A percentile compares a stretch with the other conserved stretches of the same genome.
phyloP scores from a whole-genome alignment of 2,113 vertebrate genomes.

The Mionectes macconnelli region DNA sequence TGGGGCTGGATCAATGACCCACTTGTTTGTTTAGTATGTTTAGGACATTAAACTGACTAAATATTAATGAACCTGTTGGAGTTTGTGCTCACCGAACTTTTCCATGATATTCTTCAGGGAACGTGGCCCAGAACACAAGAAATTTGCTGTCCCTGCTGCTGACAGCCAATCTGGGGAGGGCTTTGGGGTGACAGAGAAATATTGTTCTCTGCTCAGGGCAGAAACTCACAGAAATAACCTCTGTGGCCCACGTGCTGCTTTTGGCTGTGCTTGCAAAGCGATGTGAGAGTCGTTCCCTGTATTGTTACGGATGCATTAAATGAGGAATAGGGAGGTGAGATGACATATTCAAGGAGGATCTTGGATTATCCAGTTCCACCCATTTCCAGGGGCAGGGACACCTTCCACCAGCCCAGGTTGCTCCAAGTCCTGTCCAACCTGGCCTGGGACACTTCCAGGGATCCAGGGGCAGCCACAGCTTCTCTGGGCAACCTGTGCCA shows the following conservation, averaged over 20 bases:
- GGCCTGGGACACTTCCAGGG: not conserved
- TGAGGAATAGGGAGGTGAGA: not conserved
- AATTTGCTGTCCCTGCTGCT: not conserved
- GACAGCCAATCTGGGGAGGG: not conserved
- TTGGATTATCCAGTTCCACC: accelerated
- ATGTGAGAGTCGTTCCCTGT: not conserved
- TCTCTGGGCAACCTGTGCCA: not conserved
- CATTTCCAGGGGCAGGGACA: not conserved
- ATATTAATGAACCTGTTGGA: slow-evolving; percentile 40
- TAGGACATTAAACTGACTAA: not conserved
- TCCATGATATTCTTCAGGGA: not conserved
- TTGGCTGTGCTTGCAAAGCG: not conserved
- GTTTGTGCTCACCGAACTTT: not conserved
- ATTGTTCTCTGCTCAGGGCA: not conserved
- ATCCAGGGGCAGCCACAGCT: not conserved
- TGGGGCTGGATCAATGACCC: slow-evolving; percentile 43
- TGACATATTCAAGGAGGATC: not conserved
- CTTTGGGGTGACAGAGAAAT: not conserved
- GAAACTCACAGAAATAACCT: not conserved
- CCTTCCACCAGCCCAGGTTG: accelerated
- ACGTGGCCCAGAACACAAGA: not conserved
- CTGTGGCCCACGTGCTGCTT: not conserved
- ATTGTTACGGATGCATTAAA: not conserved
- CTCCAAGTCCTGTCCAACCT: accelerated
- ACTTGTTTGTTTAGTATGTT: slow-evolving; percentile 2